Conservation (phyloP, 2,888 invertebrate species). For the Microplitis manilae region DNA sequence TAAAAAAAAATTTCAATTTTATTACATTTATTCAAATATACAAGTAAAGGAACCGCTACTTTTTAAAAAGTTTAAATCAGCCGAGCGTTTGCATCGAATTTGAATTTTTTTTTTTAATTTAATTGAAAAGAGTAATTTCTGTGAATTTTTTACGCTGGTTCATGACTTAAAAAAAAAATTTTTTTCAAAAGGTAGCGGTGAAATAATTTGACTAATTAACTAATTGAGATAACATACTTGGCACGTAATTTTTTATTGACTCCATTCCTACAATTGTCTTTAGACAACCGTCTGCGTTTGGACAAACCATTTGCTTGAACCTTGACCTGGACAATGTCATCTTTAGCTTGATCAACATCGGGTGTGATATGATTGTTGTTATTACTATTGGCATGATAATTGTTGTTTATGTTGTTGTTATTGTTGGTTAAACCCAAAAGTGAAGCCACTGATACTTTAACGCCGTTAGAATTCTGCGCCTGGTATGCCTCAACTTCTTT, state of each 20-base stretch:
- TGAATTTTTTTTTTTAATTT: too few relatives aligned
- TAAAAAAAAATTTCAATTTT: conserved; percentile 42
- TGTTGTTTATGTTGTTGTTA: conserved; percentile 61
- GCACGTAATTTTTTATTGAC: conserved; percentile 56
- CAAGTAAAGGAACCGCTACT: too few relatives aligned
- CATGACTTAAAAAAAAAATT: too few relatives aligned
- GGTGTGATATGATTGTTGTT: conserved; percentile 54
- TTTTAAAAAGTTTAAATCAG: too few relatives aligned
- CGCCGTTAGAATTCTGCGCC: conserved; percentile 62
- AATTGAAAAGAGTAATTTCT: too few relatives aligned
- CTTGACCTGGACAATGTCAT: conserved; percentile 48
- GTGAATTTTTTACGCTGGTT: too few relatives aligned
- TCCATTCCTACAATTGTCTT: conserved; percentile 64
- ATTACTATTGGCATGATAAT: conserved; percentile 50
- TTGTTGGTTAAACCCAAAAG: conserved; percentile 65
- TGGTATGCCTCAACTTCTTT: conserved; percentile 76
- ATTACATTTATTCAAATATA: too few relatives aligned
- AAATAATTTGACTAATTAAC: too few relatives aligned
- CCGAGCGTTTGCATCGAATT: too few relatives aligned
- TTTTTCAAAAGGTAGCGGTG: too few relatives aligned
- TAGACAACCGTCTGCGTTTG: conserved; percentile 53
- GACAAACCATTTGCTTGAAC: conserved; percentile 51
- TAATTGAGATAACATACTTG: conserved; percentile 55
- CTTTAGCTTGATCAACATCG: conserved; percentile 44
- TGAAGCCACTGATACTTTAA: conserved; percentile 63